A percentile compares a stretch with the other conserved stretches of the same genome.
Conservation (phyloP, 1,140 invertebrate genomes). For the Papilio helenus region DNA sequence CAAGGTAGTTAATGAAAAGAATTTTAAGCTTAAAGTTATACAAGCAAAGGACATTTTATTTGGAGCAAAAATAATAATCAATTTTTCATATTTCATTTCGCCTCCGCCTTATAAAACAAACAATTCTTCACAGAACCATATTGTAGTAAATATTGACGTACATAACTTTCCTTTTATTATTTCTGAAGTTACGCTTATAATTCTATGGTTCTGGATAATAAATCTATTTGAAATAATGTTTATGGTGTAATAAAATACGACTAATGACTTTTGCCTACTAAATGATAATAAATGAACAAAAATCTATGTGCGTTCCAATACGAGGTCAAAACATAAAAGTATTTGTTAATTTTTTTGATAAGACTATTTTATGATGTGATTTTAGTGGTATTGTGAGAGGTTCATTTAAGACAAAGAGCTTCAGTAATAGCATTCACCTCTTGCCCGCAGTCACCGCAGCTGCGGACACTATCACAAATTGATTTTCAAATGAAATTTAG, state of each 20-base stretch:
- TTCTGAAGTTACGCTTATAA: slow-evolving; percentile 23
- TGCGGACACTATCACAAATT: slow-evolving; percentile 45
- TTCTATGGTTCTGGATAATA: slow-evolving; percentile 17
- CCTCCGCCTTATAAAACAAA: not conserved
- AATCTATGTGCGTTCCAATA: not conserved
- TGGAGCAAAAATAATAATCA: not conserved
- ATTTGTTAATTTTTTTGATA: not conserved
- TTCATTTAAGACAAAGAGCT: slow-evolving; percentile 51
- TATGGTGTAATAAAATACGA: slow-evolving; percentile 26
- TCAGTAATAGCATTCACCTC: slow-evolving; percentile 61
- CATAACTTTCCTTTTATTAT: slow-evolving; percentile 22
- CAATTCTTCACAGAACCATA: slow-evolving; percentile 4
- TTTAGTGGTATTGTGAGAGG: slow-evolving; percentile 17
- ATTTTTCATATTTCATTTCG: not conserved
- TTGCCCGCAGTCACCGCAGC: slow-evolving; percentile 49
- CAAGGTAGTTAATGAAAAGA: not conserved
- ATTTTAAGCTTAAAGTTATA: not conserved
- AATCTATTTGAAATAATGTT: slow-evolving; percentile 34
- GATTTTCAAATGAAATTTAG: slow-evolving; percentile 43
- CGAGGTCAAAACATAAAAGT: not conserved
- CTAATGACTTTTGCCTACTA: slow-evolving; percentile 29
- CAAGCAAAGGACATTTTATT: not conserved
- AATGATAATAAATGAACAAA: slow-evolving; percentile 11
- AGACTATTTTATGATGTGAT: not conserved
- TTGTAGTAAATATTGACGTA: slow-evolving; percentile 15